These are phyloP conservation scores for Ischnura elegans DNA, from an alignment of 2,888 invertebrate genomes.

Conservation along the genomic window DNA sequence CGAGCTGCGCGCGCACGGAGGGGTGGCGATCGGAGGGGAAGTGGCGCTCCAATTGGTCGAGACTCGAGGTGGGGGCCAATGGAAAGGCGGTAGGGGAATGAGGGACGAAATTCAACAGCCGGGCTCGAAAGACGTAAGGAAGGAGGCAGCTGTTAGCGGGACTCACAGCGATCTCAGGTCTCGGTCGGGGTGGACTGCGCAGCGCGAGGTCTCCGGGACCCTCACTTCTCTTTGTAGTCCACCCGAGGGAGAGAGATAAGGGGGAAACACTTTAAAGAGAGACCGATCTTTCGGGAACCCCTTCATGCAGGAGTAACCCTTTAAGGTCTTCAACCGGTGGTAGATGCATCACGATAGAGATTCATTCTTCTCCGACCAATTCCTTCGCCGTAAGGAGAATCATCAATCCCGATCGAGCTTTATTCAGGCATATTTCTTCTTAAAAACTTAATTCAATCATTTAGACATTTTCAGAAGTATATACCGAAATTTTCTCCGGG, in stretches of 20 bases:
- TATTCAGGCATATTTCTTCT: no score
- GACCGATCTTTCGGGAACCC: background rate
- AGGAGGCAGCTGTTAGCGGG: conserved; percentile 45
- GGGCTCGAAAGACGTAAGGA: conserved; percentile 49
- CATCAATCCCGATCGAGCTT: background rate
- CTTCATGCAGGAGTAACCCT: background rate
- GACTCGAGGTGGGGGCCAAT: conserved; percentile 40
- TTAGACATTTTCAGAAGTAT: no score
- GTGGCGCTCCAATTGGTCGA: background rate
- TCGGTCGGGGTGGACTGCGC: background rate
- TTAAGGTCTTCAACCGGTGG: conserved; percentile 9
- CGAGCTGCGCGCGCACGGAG: conserved; percentile 31
- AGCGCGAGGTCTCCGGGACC: background rate
- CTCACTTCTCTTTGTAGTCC: background rate
- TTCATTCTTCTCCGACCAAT: background rate
- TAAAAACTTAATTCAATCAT: no score
- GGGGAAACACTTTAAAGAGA: background rate
- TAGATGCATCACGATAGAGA: background rate
- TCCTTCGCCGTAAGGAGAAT: background rate
- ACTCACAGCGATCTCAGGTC: background rate
- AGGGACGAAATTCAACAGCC: background rate
- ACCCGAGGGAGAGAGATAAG: background rate
- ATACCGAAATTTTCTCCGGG: no score
- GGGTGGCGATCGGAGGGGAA: conserved; percentile 25
- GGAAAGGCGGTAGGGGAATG: conserved; percentile 2